phyloP scores from a whole-genome alignment of 2,797 vertebrate genomes.

The Pelochelys cantorii region DNA sequence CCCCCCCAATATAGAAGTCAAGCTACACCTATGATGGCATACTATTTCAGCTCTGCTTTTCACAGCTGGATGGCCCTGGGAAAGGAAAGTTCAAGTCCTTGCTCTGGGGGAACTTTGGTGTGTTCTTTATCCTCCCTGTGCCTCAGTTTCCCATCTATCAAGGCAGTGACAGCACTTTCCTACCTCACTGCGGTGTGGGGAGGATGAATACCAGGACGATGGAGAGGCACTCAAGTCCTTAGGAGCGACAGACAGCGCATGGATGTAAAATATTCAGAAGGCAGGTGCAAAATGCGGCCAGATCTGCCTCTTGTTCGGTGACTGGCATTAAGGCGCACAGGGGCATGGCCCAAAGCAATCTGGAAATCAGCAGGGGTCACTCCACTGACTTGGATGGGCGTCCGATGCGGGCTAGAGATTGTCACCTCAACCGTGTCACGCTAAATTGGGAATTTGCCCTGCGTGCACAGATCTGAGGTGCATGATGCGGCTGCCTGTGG shows the following conservation, averaged over 20 bases:
- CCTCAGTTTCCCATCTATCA: not conserved
- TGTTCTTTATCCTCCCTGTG: not conserved
- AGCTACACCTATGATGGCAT: no score
- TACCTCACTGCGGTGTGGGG: not conserved
- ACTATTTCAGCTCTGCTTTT: not conserved
- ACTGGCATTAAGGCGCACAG: not conserved
- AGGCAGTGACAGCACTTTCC: not conserved
- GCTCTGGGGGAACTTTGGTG: not conserved
- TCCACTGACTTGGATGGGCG: not conserved
- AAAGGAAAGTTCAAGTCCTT: not conserved
- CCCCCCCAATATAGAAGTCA: no score
- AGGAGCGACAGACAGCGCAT: no score
- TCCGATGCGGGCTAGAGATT: not conserved
- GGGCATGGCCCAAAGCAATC: not conserved
- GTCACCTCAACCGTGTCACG: no score
- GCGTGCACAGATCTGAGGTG: no score
- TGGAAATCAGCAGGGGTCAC: not conserved
- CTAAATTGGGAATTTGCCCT: not conserved
- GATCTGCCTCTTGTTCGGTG: not conserved
- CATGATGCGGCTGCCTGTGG: no score
- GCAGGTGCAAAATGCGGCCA: not conserved
- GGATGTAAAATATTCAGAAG: not conserved
- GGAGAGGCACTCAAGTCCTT: not conserved
- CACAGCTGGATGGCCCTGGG: not conserved
- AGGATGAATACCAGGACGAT: not conserved